These are phyloP conservation scores for Argynnis bischoffii DNA, from an alignment of 2,888 invertebrate species.

Conservation along the genomic window DNA sequence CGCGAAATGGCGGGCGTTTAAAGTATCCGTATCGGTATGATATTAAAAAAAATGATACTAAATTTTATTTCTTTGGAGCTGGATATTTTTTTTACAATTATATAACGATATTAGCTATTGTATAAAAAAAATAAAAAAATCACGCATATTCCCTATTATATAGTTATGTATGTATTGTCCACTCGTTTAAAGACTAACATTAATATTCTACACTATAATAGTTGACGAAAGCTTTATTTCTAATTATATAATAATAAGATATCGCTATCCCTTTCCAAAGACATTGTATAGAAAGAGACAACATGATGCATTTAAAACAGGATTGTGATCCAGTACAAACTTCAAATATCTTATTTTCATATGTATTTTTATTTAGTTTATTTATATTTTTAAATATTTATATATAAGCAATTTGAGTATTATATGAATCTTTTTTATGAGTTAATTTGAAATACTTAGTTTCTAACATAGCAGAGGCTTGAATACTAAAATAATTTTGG, in stretches of 20 bases:
- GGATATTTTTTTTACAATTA: too few species aligned
- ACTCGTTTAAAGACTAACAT: background rate
- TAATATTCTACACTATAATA: background rate
- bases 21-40: too few species aligned
- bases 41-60: too few species aligned
- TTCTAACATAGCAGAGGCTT: background rate
- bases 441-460: background rate
- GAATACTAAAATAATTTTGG: background rate
- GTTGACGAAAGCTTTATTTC: background rate
- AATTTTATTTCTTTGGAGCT: too few species aligned
- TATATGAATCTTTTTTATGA: background rate
- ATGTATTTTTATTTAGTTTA: conserved; percentile 13
- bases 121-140: too few species aligned
- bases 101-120: too few species aligned
- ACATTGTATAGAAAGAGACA: background rate
- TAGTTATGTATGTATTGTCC: too few species aligned
- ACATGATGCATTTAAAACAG: conserved; percentile 11
- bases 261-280: conserved; percentile 2
- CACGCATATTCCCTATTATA: too few species aligned
- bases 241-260: background rate
- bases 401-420: conserved; percentile 13
- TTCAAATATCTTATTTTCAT: conserved; percentile 1
- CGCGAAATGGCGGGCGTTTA: too few species aligned
- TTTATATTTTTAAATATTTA: background rate
- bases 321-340: conserved; percentile 11